phyloP scores from a whole-genome alignment of 1,140 invertebrate species.

The Hypsibius dujardini region DNA sequence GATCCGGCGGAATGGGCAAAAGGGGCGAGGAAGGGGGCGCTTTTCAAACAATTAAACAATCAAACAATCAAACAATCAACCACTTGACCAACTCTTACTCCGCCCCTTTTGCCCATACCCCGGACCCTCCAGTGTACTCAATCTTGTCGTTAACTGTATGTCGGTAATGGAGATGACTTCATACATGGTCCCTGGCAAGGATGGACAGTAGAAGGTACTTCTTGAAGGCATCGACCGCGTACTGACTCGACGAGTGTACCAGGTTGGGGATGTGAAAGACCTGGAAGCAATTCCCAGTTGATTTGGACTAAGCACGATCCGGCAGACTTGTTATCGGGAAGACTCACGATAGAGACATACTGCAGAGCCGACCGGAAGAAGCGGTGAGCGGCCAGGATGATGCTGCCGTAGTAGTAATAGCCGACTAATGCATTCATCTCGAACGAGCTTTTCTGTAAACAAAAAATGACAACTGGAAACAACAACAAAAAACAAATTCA shows the following conservation, averaged over 20 bases:
- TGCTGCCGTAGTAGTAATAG: not conserved
- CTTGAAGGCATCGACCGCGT: constrained; percentile 4
- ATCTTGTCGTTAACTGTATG: too few relatives aligned
- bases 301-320: too few relatives aligned
- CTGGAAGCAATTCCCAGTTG: not conserved
- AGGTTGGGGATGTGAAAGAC: not conserved
- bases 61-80: too few relatives aligned
- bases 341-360: not conserved
- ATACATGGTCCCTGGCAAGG: not conserved
- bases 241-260: too few relatives aligned
- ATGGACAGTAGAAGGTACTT: constrained; percentile 4
- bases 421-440: not conserved
- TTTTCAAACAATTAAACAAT: too few relatives aligned
- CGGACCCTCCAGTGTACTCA: too few relatives aligned
- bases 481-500: not conserved
- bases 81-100: too few relatives aligned
- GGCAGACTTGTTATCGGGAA: too few relatives aligned
- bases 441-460: not conserved
- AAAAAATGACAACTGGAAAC: not conserved
- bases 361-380: constrained; percentile 7
- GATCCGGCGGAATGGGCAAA: too few relatives aligned
- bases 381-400: not conserved
- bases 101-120: too few relatives aligned
- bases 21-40: too few relatives aligned
- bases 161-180: too few relatives aligned